Evolutionary conservation across 2,797 vertebrate genomes (phyloP).

Genomic region (Merluccius polli): DNA sequence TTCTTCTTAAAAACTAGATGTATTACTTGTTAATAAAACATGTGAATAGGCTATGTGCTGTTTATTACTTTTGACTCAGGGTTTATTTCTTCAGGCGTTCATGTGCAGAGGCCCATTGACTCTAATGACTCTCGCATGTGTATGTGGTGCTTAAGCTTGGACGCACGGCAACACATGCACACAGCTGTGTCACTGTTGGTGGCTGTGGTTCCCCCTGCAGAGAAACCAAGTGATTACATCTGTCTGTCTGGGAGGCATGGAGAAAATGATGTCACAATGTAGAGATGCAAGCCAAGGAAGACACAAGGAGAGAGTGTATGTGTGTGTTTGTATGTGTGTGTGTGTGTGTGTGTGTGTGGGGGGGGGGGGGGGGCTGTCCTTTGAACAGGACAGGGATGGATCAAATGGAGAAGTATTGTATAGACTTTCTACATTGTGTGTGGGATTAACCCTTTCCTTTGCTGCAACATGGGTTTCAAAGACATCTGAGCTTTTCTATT

Average conservation of each 20-base stretch:
- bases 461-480: neutral
- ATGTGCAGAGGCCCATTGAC: neutral
- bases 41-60: neutral
- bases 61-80: neutral
- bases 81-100: neutral
- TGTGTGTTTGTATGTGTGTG: conserved; percentile 1
- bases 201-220: conserved; percentile 29
- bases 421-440: neutral
- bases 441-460: neutral
- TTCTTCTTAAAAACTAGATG: neutral
- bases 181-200: conserved; percentile 14
- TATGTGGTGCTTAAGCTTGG: conserved; percentile 11
- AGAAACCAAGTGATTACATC: conserved; percentile 32
- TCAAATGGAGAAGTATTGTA: neutral
- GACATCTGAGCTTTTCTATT: neutral
- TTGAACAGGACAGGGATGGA: too few relatives aligned
- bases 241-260: conserved; percentile 28
- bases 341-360: neutral
- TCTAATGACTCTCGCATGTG: conserved; percentile 22
- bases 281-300: conserved; percentile 20
- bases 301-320: neutral
- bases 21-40: neutral
- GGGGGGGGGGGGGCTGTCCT: neutral
- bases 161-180: conserved; percentile 39
- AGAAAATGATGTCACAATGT: conserved; percentile 54